Evolutionary conservation across 2,797 vertebrate genomes (phyloP).

Genomic region (Gymnopithys bicolor): DNA sequence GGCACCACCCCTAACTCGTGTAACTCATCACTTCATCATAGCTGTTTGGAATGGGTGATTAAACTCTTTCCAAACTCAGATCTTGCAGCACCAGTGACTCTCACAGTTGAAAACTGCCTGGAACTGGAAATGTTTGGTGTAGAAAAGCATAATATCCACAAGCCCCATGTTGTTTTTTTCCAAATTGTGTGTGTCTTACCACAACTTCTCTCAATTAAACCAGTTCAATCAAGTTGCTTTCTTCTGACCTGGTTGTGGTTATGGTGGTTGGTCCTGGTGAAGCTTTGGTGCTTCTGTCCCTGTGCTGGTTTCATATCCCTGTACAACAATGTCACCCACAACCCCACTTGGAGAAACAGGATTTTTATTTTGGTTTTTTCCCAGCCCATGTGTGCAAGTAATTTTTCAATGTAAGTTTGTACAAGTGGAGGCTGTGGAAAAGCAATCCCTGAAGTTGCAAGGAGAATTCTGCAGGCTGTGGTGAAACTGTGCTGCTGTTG

Average conservation of each 20-base stretch:
- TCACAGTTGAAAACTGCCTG: neutral
- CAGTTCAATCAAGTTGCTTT: neutral
- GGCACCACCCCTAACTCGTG: neutral
- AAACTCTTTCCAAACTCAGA: neutral
- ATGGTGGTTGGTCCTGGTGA: neutral
- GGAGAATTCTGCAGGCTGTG: fast-evolving
- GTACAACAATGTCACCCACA: neutral
- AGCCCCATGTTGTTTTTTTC: neutral
- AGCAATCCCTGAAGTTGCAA: neutral
- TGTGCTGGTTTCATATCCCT: neutral
- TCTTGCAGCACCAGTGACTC: neutral
- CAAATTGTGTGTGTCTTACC: neutral
- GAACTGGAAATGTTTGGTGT: neutral
- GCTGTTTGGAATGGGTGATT: neutral
- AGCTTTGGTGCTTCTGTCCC: neutral
- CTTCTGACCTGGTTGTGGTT: neutral
- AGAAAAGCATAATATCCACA: neutral
- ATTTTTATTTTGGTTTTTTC: no score
- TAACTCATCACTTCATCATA: neutral
- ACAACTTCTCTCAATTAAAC: neutral
- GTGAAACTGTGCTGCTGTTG: neutral
- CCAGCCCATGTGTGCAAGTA: neutral
- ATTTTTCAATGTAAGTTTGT: neutral
- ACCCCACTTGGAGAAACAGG: neutral
- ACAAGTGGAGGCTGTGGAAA: neutral